Evolutionary conservation across 1,140 invertebrate species (phyloP).

Genomic region (Drosophila nasuta): DNA sequence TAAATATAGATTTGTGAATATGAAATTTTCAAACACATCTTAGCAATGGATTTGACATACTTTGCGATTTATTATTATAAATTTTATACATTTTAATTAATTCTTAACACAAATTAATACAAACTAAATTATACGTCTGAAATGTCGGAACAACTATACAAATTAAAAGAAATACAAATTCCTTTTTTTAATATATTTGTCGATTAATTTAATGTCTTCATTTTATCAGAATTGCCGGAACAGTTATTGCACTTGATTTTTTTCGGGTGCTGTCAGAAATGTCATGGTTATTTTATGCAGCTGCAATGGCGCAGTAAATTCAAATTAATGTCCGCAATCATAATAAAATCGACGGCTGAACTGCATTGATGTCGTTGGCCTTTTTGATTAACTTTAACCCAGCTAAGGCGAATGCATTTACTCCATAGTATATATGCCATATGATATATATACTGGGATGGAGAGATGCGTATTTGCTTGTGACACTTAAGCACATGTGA

Average conservation of each 20-base stretch:
- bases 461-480: slow-evolving; percentile 27
- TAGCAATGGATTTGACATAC: too few relatives aligned
- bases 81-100: too few relatives aligned
- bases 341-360: slow-evolving; percentile 65
- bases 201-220: background rate
- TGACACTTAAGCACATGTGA: slow-evolving; percentile 81
- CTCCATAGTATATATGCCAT: background rate
- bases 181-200: background rate
- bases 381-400: slow-evolving; percentile 65
- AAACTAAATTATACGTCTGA: too few relatives aligned
- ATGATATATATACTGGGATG: slow-evolving; percentile 6
- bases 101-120: too few relatives aligned
- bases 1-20: too few relatives aligned
- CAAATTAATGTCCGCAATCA: slow-evolving; percentile 60
- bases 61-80: too few relatives aligned
- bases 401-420: slow-evolving; percentile 4
- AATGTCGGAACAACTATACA: too few relatives aligned
- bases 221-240: background rate
- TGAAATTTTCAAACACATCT: too few relatives aligned
- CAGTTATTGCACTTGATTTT: background rate
- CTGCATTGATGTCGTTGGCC: slow-evolving; percentile 50
- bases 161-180: too few relatives aligned
- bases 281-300: slow-evolving; percentile 60
- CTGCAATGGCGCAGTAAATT: slow-evolving; percentile 68
- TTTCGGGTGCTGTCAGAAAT: slow-evolving; percentile 5